Percentiles rank a stretch among this genome's conserved stretches.
phyloP scores from a whole-genome alignment of 2,888 invertebrate species.

The Athripsodes cinereus region DNA sequence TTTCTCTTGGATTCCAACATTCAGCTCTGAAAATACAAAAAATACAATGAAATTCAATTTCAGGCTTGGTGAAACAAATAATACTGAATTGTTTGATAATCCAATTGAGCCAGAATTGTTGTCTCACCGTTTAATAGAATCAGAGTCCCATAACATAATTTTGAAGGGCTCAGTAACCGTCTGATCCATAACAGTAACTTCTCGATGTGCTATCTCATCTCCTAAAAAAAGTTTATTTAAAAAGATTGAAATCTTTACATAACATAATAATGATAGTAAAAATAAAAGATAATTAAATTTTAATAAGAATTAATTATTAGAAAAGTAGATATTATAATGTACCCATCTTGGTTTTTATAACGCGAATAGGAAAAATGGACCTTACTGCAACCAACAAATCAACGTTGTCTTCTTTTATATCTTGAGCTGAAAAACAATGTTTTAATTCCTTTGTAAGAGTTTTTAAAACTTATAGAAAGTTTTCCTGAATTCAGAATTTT shows the following conservation, averaged over 20 bases:
- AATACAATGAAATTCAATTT: no score
- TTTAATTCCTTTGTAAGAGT: neutral
- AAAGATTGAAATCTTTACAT: neutral
- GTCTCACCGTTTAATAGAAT: slow-evolving; percentile 57
- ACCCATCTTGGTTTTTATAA: slow-evolving; percentile 57
- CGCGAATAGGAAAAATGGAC: slow-evolving; percentile 54
- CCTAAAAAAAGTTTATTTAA: slow-evolving; percentile 33
- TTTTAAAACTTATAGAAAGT: neutral
- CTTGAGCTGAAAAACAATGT: slow-evolving; percentile 29
- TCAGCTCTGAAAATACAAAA: slow-evolving; percentile 43
- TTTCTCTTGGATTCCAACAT: slow-evolving; percentile 61
- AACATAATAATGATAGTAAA: neutral
- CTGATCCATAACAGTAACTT: slow-evolving; percentile 60
- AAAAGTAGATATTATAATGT: slow-evolving; percentile 17
- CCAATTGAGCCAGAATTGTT: neutral
- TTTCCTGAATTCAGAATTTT: neutral
- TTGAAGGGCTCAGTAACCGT: slow-evolving; percentile 54
- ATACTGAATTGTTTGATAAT: neutral
- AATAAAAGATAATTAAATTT: slow-evolving; percentile 2
- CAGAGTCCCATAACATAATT: slow-evolving; percentile 62
- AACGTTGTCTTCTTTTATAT: slow-evolving; percentile 45
- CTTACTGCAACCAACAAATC: slow-evolving; percentile 67
- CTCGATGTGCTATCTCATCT: slow-evolving; percentile 53
- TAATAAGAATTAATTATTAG: neutral
- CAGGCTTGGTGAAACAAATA: no score